phyloP scores from a whole-genome alignment of 1,140 invertebrate species.

The Tetramorium simillimum region DNA sequence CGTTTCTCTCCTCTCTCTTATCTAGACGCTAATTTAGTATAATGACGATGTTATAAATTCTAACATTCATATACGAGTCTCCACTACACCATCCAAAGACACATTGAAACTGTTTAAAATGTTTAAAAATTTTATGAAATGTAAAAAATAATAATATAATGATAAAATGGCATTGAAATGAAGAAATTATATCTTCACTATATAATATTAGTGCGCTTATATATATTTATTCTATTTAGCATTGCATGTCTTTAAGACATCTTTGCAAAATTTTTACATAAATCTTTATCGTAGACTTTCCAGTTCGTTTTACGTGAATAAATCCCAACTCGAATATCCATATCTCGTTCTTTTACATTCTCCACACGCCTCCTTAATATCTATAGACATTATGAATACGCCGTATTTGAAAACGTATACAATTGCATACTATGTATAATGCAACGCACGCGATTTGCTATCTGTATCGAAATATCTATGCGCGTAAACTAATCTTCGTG shows the following conservation, averaged over 20 bases:
- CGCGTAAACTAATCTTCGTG: conserved; percentile 32
- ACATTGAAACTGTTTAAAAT: not conserved
- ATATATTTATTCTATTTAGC: not conserved
- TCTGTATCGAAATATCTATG: not conserved
- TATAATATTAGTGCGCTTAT: not conserved
- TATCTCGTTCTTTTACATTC: not conserved
- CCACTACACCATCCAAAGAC: not conserved
- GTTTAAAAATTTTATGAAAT: not conserved
- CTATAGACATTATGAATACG: not conserved
- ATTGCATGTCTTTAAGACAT: not conserved
- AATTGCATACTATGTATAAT: conserved; percentile 20
- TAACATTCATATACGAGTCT: not conserved
- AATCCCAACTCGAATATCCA: not conserved
- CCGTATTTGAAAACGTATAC: not conserved
- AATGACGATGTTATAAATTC: not conserved
- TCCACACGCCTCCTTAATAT: not conserved
- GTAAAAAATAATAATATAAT: not conserved
- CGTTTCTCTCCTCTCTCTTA: not conserved
- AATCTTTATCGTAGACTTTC: conserved; percentile 17
- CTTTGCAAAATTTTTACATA: not conserved
- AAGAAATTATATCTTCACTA: not conserved
- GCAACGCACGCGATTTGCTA: not conserved
- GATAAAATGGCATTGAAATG: not conserved
- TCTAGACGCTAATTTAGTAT: not conserved
- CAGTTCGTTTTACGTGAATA: not conserved